phyloP scores from a whole-genome alignment of 92 coral and sea anemone species.

The Pocillopora grandis region DNA sequence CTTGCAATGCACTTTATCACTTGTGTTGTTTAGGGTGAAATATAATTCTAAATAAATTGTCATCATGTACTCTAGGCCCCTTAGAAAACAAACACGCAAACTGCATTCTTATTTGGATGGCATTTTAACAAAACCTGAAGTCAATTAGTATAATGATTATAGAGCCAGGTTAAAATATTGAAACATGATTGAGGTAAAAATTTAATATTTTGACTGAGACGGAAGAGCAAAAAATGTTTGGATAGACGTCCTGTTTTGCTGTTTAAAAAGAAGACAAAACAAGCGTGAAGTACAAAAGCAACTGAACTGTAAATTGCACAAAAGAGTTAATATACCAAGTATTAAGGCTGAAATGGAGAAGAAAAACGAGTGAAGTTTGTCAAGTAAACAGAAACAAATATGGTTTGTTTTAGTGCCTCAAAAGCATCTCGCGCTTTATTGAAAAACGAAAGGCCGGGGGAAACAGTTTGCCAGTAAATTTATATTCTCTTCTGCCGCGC shows the following conservation, averaged over 20 bases:
- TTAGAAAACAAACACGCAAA: not conserved
- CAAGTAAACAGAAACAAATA: not conserved
- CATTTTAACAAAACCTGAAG: not conserved
- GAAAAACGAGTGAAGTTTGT: not conserved
- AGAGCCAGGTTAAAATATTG: not conserved
- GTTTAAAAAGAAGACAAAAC: not conserved
- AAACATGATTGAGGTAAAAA: not conserved
- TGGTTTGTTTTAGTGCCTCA: not conserved
- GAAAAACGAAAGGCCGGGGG: not conserved
- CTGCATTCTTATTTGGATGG: not conserved
- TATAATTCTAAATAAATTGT: not conserved
- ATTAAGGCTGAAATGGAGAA: not conserved
- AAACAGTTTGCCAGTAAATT: not conserved
- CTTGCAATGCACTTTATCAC: not conserved
- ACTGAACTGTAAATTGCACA: conserved; percentile 12
- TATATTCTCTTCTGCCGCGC: not conserved
- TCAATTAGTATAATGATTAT: not conserved
- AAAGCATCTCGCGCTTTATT: not conserved
- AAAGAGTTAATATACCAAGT: conserved; percentile 11
- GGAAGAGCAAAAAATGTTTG: not conserved
- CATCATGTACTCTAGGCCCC: not conserved
- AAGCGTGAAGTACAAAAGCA: not conserved
- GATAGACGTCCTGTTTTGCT: not conserved
- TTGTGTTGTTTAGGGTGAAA: not conserved
- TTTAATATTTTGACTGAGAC: not conserved